Percentiles rank a stretch among this genome's conserved stretches.
phyloP scores from a whole-genome alignment of 2,888 invertebrate species.

The Drosophila helvetica region DNA sequence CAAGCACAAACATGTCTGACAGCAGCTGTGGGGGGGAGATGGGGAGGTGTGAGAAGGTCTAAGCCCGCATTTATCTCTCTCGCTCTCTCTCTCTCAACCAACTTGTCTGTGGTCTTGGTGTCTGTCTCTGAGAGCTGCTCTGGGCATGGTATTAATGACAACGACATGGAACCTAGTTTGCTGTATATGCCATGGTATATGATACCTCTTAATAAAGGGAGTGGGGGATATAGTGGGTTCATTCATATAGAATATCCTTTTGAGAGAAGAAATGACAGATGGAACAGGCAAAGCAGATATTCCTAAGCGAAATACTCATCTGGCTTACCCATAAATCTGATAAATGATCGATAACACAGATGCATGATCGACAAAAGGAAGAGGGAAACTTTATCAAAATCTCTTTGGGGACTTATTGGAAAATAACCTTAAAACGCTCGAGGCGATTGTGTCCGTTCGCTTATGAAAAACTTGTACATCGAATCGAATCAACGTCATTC shows the following conservation, averaged over 20 bases:
- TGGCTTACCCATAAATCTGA: too few species aligned
- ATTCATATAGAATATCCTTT: too few species aligned
- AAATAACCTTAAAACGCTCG: too few species aligned
- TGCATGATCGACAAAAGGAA: too few species aligned
- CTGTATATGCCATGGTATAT: neutral
- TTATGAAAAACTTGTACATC: neutral
- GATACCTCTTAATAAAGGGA: neutral
- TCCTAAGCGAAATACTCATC: too few species aligned
- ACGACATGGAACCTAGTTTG: slow-evolving; percentile 14
- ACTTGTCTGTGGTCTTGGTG: slow-evolving; percentile 33
- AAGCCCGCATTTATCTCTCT: slow-evolving; percentile 34
- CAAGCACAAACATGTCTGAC: neutral
- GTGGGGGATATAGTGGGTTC: too few species aligned
- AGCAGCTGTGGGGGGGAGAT: neutral
- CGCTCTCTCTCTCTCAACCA: slow-evolving; percentile 13
- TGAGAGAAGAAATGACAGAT: too few species aligned
- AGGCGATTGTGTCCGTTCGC: neutral
- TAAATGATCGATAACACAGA: neutral
- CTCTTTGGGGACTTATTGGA: too few species aligned
- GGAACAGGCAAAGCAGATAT: too few species aligned
- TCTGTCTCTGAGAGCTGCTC: slow-evolving; percentile 3
- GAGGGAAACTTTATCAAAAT: too few species aligned
- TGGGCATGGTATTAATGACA: slow-evolving; percentile 55
- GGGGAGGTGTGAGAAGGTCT: slow-evolving; percentile 10
- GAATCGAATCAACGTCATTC: neutral